phyloP scores from a whole-genome alignment of 1,140 invertebrate genomes.

The Lysiphlebus fabarum region DNA sequence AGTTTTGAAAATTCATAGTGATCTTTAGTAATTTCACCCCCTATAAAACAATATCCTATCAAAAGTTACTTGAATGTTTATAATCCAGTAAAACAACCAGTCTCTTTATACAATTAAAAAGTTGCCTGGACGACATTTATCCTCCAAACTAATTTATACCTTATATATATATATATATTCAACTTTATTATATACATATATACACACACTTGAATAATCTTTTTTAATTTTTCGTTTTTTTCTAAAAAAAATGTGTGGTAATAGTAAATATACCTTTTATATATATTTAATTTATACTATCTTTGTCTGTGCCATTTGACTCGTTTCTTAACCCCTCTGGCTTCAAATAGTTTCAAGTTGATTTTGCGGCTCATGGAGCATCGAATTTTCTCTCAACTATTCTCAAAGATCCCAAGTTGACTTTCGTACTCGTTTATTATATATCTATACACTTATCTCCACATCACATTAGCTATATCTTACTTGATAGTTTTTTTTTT shows the following conservation, averaged over 20 bases:
- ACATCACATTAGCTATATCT: too few species aligned
- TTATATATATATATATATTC: not conserved
- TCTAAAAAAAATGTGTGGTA: too few species aligned
- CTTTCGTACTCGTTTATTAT: too few species aligned
- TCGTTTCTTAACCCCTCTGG: slow-evolving; percentile 18
- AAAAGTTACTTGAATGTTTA: slow-evolving; percentile 45
- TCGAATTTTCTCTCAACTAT: slow-evolving; percentile 41
- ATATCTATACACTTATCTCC: too few species aligned
- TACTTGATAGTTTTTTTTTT: too few species aligned
- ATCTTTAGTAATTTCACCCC: not conserved
- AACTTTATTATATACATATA: too few species aligned
- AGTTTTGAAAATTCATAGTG: too few species aligned
- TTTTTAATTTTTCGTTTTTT: too few species aligned
- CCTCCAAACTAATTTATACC: slow-evolving; percentile 23
- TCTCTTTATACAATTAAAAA: slow-evolving; percentile 52
- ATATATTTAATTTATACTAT: slow-evolving; percentile 25
- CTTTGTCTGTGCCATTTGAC: slow-evolving; percentile 27
- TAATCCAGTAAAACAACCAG: slow-evolving; percentile 52
- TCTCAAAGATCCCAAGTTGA: not conserved
- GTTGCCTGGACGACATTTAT: slow-evolving; percentile 30
- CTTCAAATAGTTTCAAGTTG: slow-evolving; percentile 37
- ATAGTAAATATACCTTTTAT: too few species aligned
- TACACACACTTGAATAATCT: too few species aligned
- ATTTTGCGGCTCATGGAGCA: slow-evolving; percentile 53
- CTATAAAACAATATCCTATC: slow-evolving; percentile 24